These are phyloP conservation scores for Leguminivora glycinivorella DNA, from an alignment of 1,140 invertebrate species.

Conservation along the genomic window DNA sequence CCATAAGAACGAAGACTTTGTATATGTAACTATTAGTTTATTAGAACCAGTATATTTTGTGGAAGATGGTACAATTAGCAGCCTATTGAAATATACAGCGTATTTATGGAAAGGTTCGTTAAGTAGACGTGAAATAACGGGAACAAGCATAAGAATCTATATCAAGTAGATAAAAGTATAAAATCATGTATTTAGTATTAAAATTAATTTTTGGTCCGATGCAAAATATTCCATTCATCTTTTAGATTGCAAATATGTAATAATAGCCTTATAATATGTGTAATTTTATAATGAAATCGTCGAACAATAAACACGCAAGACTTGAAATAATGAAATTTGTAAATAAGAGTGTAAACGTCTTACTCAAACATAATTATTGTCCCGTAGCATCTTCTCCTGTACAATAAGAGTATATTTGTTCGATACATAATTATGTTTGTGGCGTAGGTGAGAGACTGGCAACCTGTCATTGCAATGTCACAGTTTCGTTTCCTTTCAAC, in stretches of 20 bases:
- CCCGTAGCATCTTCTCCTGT: too few relatives aligned
- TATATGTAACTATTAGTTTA: neutral
- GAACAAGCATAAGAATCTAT: neutral
- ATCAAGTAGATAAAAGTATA: neutral
- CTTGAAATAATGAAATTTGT: too few relatives aligned
- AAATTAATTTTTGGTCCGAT: neutral
- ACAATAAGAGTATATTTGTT: too few relatives aligned
- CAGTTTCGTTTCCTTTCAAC: too few relatives aligned
- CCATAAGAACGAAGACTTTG: neutral
- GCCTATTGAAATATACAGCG: constrained; percentile 3
- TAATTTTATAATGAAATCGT: too few relatives aligned
- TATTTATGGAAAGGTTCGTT: constrained; percentile 2
- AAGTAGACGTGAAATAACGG: constrained; percentile 14
- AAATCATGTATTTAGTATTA: neutral
- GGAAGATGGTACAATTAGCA: constrained; percentile 2
- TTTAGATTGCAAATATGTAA: neutral
- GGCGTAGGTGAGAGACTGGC: too few relatives aligned
- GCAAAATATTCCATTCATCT: neutral
- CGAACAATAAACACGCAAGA: too few relatives aligned
- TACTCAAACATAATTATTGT: too few relatives aligned
- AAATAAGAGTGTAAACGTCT: too few relatives aligned
- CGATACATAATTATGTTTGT: too few relatives aligned
- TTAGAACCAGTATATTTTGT: neutral
- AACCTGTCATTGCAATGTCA: too few relatives aligned
- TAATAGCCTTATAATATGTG: too few relatives aligned